Conservation (phyloP, 1,140 invertebrate species). For the Latrodectus geometricus region DNA sequence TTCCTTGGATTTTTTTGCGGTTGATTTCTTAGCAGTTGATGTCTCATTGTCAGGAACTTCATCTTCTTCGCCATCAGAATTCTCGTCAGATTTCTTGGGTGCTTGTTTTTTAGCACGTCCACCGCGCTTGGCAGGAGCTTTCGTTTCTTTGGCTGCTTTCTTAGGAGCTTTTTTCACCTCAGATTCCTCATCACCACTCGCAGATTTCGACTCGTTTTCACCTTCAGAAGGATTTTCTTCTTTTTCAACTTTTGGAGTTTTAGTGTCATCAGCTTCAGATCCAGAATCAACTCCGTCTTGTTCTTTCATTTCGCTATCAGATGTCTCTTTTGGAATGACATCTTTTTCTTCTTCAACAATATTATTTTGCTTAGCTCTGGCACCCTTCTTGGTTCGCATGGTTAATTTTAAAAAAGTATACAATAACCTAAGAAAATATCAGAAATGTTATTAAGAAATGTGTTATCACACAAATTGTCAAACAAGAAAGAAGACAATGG, state of each 20-base stretch:
- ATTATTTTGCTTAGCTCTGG: constrained; percentile 13
- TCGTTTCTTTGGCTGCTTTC: not conserved
- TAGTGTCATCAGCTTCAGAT: constrained; percentile 31
- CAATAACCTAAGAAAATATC: no score
- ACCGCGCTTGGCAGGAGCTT: constrained; percentile 1
- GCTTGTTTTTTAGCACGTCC: constrained; percentile 10
- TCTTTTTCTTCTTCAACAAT: not conserved
- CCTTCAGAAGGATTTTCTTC: not conserved
- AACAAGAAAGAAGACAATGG: no score
- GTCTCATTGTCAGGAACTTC: not conserved
- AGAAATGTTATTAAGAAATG: no score
- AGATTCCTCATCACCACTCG: not conserved
- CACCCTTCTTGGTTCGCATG: constrained; percentile 38
- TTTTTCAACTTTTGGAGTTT: not conserved
- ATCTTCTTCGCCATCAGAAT: constrained; percentile 36
- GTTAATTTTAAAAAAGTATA: not conserved
- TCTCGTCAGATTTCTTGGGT: constrained; percentile 17
- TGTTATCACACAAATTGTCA: no score
- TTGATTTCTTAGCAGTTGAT: not conserved
- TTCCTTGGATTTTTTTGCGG: not conserved
- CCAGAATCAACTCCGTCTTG: not conserved
- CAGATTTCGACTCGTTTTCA: not conserved
- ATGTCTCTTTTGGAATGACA: not conserved
- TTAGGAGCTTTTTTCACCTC: not conserved
- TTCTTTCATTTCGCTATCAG: not conserved